phyloP scores from a whole-genome alignment of 1,140 invertebrate species.

The Odontomachus brunneus region DNA sequence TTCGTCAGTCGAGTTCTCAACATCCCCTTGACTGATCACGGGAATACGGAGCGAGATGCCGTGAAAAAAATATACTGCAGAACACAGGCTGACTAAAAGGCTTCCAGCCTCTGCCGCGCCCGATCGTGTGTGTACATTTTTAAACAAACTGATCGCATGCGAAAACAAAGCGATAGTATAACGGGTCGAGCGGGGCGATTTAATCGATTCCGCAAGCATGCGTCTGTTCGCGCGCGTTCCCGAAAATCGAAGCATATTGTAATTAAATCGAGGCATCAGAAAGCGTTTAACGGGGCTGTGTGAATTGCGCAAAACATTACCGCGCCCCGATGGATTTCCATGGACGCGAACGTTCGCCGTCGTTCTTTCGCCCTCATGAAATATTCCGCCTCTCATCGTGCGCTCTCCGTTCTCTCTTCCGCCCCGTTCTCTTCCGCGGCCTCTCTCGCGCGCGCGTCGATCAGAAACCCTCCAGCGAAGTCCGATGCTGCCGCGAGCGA shows the following conservation, averaged over 20 bases:
- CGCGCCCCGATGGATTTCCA: constrained; percentile 44
- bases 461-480: constrained; percentile 52
- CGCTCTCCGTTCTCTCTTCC: neutral
- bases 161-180: neutral
- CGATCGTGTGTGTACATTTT: constrained; percentile 4
- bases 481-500: constrained; percentile 20
- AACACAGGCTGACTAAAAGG: no score
- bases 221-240: constrained; percentile 5
- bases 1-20: no score
- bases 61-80: no score
- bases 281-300: constrained; percentile 40
- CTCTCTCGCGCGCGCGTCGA: constrained; percentile 29
- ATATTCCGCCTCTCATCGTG: constrained; percentile 38
- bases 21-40: no score
- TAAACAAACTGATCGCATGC: neutral
- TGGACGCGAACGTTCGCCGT: constrained; percentile 42
- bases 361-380: constrained; percentile 46
- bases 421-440: neutral
- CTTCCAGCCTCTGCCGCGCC: neutral
- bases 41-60: no score
- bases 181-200: constrained; percentile 24
- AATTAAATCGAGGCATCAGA: constrained; percentile 58
- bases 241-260: constrained; percentile 53
- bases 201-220: constrained; percentile 35
- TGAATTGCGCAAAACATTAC: constrained; percentile 59